Conservation (phyloP, 2,888 invertebrate species). For the Ypsolopha sequella region DNA sequence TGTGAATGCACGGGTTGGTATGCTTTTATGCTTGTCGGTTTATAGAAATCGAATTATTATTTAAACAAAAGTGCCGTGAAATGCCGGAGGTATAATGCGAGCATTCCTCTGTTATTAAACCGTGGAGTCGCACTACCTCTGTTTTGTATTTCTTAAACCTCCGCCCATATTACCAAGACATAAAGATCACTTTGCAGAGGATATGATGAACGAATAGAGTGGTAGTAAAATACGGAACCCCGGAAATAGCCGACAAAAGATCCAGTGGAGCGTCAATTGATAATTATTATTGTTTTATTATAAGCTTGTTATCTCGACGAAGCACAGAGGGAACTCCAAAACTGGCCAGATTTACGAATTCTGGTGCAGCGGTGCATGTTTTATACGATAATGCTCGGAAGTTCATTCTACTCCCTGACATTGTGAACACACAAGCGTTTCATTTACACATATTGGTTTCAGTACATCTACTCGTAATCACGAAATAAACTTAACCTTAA, state of each 20-base stretch:
- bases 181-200: too few species aligned
- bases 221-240: neutral
- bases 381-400: slow-evolving; percentile 36
- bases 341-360: slow-evolving; percentile 15
- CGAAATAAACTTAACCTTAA: too few species aligned
- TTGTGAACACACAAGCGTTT: neutral
- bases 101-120: slow-evolving; percentile 57
- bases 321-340: slow-evolving; percentile 19
- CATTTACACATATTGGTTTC: too few species aligned
- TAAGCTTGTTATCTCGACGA: slow-evolving; percentile 45
- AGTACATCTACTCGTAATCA: too few species aligned
- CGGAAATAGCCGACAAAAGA: slow-evolving; percentile 23
- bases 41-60: slow-evolving; percentile 53
- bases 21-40: slow-evolving; percentile 30
- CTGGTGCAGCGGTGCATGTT: slow-evolving; percentile 33
- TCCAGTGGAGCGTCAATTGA: slow-evolving; percentile 33
- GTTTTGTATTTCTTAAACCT: too few species aligned
- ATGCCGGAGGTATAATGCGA: slow-evolving; percentile 48
- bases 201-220: too few species aligned
- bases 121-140: slow-evolving; percentile 1
- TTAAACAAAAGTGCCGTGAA: slow-evolving; percentile 48
- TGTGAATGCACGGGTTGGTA: slow-evolving; percentile 10
- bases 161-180: too few species aligned
- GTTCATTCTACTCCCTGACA: neutral
- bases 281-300: slow-evolving; percentile 63